These are phyloP conservation scores for Calameuta filiformis DNA, from an alignment of 2,888 invertebrate species.

Conservation along the genomic window DNA sequence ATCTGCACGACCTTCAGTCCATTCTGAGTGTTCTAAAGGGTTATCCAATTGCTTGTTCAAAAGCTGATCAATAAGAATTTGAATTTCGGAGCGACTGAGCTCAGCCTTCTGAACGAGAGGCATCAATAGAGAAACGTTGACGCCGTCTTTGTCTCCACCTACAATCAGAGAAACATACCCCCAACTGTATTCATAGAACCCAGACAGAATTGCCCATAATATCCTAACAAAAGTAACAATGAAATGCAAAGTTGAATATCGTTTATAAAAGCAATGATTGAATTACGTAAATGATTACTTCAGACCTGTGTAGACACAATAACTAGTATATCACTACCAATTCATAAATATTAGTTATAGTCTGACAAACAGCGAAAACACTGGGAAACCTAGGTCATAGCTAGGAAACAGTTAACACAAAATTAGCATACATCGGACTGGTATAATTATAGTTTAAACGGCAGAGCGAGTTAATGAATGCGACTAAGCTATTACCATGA, in stretches of 20 bases:
- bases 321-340: background rate
- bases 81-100: conserved; percentile 87
- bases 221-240: background rate
- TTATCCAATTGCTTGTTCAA: conserved; percentile 88
- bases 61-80: conserved; percentile 88
- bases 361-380: background rate
- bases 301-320: background rate
- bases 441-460: too few species aligned
- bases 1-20: conserved; percentile 88
- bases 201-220: background rate
- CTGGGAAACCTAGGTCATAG: too few species aligned
- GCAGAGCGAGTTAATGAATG: too few species aligned
- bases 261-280: background rate
- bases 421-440: too few species aligned
- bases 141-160: conserved; percentile 77
- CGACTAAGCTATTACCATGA: too few species aligned
- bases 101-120: conserved; percentile 83
- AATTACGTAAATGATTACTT: background rate
- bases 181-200: background rate
- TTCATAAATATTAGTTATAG: background rate
- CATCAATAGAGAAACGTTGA: conserved; percentile 77
- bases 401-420: too few species aligned
- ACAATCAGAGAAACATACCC: conserved; percentile 24
- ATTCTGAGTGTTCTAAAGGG: conserved; percentile 79
- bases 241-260: background rate